Evolutionary conservation across 2,888 invertebrate genomes (phyloP).

Genomic region (Melinaea marsaeus): DNA sequence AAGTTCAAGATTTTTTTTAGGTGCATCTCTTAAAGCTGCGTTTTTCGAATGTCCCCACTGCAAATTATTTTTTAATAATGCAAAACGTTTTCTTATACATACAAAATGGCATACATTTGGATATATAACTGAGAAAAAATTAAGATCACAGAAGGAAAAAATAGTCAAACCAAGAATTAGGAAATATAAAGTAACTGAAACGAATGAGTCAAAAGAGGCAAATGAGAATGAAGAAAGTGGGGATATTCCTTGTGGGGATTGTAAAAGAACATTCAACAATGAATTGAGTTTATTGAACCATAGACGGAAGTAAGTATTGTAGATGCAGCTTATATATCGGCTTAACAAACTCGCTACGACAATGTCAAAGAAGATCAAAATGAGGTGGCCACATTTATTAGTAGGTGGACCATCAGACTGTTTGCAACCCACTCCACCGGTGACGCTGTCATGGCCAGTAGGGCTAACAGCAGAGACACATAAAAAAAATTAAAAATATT

Average conservation of each 20-base stretch:
- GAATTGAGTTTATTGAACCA: constrained; percentile 61
- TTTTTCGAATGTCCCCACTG: constrained; percentile 63
- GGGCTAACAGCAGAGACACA: too few species aligned
- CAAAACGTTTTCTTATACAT: constrained; percentile 66
- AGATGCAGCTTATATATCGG: background rate
- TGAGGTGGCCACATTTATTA: too few species aligned
- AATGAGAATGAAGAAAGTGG: background rate
- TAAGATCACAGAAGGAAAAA: constrained; percentile 45
- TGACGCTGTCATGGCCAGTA: too few species aligned
- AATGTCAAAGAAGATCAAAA: too few species aligned
- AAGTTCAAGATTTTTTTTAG: constrained; percentile 35
- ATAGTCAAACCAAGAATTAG: constrained; percentile 41
- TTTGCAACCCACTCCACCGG: too few species aligned
- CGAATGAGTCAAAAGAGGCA: too few species aligned
- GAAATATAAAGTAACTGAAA: constrained; percentile 32
- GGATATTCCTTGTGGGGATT: constrained; percentile 50
- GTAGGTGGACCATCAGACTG: too few species aligned
- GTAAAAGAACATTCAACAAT: constrained; percentile 54
- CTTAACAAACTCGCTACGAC: too few species aligned
- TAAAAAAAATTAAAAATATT: too few species aligned
- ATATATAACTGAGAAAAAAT: constrained; percentile 47
- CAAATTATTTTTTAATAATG: constrained; percentile 49
- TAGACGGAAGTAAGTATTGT: constrained; percentile 48
- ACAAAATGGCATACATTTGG: constrained; percentile 69
- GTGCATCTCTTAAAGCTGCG: constrained; percentile 28